Evolutionary conservation across 2,113 vertebrate genomes (phyloP), one percentile per base, ranked within the genome.

Genomic region (Thunnus thynnus): DNA sequence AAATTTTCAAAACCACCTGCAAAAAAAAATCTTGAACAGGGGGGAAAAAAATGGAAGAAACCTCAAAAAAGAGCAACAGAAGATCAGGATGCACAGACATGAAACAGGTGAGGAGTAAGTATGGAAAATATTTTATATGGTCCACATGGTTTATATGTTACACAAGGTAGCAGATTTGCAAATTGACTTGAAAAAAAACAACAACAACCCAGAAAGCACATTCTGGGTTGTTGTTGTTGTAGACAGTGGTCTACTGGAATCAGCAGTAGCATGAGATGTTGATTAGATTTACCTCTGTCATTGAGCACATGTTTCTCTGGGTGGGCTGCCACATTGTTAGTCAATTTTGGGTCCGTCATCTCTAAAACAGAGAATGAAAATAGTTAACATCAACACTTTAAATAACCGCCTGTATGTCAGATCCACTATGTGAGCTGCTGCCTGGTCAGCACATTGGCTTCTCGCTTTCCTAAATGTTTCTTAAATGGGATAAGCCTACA

Each of bases 241-340:
- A 20, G 20, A 20, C 20, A 10, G 51, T 41, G 32, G 12, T 71
- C 5, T 8, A 10, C 11, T 62, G 10, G n/a, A 11, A 14, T 55
- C 17, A 41, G 60, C 17, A 9, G 27, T 11, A 47, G 12, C 22
- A n/a, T 55, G 4, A 47, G 2, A 67, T 44, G 50, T 20, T 22
- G 17, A 51, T 65, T 18, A 22, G 83, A 94, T 93, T 96, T 96
- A 99, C 98, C 97, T 95, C 95, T 96, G 92, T 97, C 91, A 89
- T 96, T 97, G 80, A 97, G 94, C 78, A 94, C 90, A 90, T 66
- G 91, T 95, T 91, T 89, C 86, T 96, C 90, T 74, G 87, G 88
- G 87, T 85, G 86, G 86, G 76, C 94, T 82, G 91, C 89, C 77
- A 54, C 83, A 44, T 22, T 47, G 4, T 64, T 69, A 2, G 46